Evolutionary conservation across 35 echinoderm and acorn worm genomes (phyloP).

Genomic region (Apostichopus japonicus): DNA sequence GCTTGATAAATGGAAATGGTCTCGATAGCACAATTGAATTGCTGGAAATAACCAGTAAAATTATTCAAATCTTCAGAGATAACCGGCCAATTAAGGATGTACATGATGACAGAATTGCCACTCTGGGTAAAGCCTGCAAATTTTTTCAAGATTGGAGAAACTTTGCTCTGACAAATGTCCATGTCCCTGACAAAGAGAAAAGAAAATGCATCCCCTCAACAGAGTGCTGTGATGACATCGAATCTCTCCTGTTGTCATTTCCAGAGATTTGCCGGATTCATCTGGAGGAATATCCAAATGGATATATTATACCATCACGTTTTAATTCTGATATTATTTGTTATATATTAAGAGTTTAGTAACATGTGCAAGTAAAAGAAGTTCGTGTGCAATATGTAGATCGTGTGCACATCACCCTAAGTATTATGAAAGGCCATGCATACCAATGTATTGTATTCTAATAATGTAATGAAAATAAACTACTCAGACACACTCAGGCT

Average conservation of each 20-base stretch:
- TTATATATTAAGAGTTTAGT: too few species aligned
- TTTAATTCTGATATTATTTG: constrained; percentile 39
- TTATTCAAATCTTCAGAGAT: constrained; percentile 21
- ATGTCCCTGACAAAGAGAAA: neutral
- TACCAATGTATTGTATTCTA: too few species aligned
- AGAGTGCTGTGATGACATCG: constrained; percentile 27
- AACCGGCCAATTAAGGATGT: neutral
- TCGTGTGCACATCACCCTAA: too few species aligned
- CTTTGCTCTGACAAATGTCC: neutral
- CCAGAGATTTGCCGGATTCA: constrained; percentile 8
- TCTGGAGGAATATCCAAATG: neutral
- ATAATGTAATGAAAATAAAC: too few species aligned
- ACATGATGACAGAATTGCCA: neutral
- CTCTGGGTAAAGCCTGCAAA: neutral
- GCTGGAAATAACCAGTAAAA: neutral
- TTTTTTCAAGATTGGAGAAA: constrained; percentile 20
- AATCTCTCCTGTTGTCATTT: constrained; percentile 5
- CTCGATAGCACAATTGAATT: constrained; percentile 25
- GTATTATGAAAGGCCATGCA: too few species aligned
- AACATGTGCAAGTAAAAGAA: too few species aligned
- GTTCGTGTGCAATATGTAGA: too few species aligned
- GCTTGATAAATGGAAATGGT: neutral
- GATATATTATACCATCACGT: constrained; percentile 25
- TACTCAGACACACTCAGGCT: too few species aligned
- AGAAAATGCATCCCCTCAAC: too few species aligned